phyloP scores from a whole-genome alignment of 35 echinoderm and acorn worm genomes.

The Amphiura filiformis region DNA sequence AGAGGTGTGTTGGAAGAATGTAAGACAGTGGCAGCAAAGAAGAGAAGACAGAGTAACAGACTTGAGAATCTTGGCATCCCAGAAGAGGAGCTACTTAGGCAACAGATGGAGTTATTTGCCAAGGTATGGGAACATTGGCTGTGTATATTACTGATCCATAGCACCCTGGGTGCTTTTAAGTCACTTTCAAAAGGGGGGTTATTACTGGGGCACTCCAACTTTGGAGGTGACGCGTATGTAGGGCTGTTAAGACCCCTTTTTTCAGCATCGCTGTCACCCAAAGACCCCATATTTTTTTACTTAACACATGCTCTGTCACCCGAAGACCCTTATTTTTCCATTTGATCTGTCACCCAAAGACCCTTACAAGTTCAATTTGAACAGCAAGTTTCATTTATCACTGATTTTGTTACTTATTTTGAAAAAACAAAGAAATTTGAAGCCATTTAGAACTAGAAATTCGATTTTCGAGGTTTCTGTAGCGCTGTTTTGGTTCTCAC shows the following conservation, averaged over 20 bases:
- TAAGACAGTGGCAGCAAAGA: conserved; percentile 90
- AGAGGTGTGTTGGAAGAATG: conserved; percentile 87
- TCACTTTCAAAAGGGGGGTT: background rate
- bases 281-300: background rate
- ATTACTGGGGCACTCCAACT: background rate
- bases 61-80: conserved; percentile 98
- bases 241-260: background rate
- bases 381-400: too few species aligned
- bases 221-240: too few species aligned
- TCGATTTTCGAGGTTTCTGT: too few species aligned
- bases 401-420: too few species aligned
- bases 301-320: too few species aligned
- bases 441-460: too few species aligned
- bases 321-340: too few species aligned
- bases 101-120: conserved; percentile 92
- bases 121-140: conserved; percentile 42
- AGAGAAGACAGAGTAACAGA: conserved; percentile 73
- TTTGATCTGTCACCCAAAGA: too few species aligned
- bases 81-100: conserved; percentile 90
- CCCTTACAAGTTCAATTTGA: too few species aligned
- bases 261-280: background rate
- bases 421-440: too few species aligned
- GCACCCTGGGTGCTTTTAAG: background rate
- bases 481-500: too few species aligned
- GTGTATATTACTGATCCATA: background rate